Base-by-base conservation (phyloP, 2,113 vertebrate genomes). In the Oreochromis spilurus region DNA sequence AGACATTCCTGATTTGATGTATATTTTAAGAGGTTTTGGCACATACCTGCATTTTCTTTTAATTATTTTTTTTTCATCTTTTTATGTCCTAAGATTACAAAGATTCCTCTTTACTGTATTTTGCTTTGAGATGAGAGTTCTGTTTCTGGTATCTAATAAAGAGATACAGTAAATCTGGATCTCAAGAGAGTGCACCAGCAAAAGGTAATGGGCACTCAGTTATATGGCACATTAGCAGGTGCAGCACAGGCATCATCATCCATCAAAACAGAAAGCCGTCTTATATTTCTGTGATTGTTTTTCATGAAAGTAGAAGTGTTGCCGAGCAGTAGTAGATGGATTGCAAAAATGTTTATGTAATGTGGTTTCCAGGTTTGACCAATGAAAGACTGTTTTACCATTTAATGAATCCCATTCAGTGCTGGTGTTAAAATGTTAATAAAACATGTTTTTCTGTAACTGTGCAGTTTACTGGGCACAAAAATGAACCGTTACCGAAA, bases 181-280 rank as follows among this genome's bases (percentile, higher is more conserved):
- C 96, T 93, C 96, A 94, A 88, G 95, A 96, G 93, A 94, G 93
- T 88, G 93, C 96, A 91, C 93, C 96, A 82, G 96, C 95, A 96
- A 97, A 86, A 79, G 34, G 52, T 87, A 83, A 90, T 85, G 70
- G 81, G 53, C 82, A 45, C 75, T 84, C 87, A 81, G 80, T 89
- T 58, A 55, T 70, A 65, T 5, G 57, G 60, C 85, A 62, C 84
- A 91, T 87, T 53, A 79, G 26, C 8, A 55, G 65, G 75, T 24
- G n/a, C 48, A 77, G 17, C 50, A 40, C 16, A 54, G 19, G 19
- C 85, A 90, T 84, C 53, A 86, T 34, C 70, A 67, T 88, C 82
- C 85, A 84, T 92, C 81, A 87, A 34, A 78, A 34, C 24, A 87
- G 21, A 77, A 17, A 52, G 72, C 45, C 6, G 1, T 77, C 26